phyloP scores from a whole-genome alignment of 2,888 invertebrate genomes.

The Melinaea marsaeus region DNA sequence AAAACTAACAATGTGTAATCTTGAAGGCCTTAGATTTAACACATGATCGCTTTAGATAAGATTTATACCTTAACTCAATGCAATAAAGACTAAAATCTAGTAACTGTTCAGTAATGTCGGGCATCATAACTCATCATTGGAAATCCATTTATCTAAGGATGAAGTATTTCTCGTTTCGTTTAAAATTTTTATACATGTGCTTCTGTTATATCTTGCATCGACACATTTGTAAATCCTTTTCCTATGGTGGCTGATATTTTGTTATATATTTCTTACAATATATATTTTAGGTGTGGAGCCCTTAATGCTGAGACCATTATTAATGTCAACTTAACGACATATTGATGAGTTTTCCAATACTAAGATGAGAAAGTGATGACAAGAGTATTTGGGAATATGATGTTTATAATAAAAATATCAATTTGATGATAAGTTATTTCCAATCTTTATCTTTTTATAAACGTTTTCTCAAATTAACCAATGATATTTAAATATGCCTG shows the following conservation, averaged over 20 bases:
- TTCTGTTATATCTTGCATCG: not conserved
- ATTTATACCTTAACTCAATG: no score
- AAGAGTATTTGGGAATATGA: not conserved
- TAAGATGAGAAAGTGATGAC: constrained; percentile 1
- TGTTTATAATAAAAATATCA: not conserved
- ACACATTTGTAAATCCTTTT: not conserved
- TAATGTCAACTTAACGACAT: constrained; percentile 14
- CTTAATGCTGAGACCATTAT: not conserved
- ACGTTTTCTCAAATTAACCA: no score
- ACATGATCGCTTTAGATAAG: no score
- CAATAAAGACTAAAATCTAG: no score
- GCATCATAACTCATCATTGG: no score
- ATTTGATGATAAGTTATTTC: not conserved
- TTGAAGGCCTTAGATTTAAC: no score
- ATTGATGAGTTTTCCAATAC: constrained; percentile 21
- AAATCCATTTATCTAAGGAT: no score
- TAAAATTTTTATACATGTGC: not conserved
- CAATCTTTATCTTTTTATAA: no score
- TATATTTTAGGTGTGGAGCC: not conserved
- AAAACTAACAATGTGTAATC: no score
- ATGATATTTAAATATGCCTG: no score
- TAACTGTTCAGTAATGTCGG: no score
- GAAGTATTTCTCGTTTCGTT: no score
- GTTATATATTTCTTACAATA: not conserved
- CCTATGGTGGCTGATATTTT: not conserved